Base-by-base conservation (phyloP, 1,140 invertebrate genomes). In the Periplaneta americana region DNA sequence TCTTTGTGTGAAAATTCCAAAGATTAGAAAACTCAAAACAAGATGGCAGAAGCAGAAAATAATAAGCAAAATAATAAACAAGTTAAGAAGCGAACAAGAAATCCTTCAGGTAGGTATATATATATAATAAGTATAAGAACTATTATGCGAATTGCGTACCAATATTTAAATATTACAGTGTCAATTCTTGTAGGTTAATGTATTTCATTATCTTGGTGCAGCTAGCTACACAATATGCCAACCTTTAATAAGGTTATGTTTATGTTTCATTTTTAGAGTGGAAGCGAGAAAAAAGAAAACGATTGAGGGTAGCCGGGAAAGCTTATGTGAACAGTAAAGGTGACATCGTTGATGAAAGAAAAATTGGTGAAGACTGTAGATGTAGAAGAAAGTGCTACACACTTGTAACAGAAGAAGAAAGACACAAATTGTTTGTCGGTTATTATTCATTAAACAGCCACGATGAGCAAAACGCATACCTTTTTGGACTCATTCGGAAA, bases 391-490 rank as follows among this genome's bases (percentile, higher is more conserved):
- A 87, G 85, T 91, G 90, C 84, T 90, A 88, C 83, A 85, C 87
- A 84, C 90, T 87, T 85, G 88, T 91, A 13, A 89, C 89, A 11
- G 88, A 90, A 84, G 88, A 90, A 75, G 84, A 90, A n/a, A 85
- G 90, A 77, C 81, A 88, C 15, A 89, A 88, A 84, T 90, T 90
- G 22, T 91, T 91, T 85, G 89, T 90, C 85, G 90, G 90, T 13
- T 91, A 90, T 83, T 91, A 91, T 85, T 89, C 89, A 17, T 88
- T 91, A 86, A 90, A 91, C 85, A 90, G 87, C 32, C 89, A 91
- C 85, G 90, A 91, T 87, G 90, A 91, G 86, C 90, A 91, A 85
- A 91, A 91, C 87, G 89, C 90, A 34, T 91, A 91, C 83, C 87
- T 91, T 48, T 91, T 90, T 87, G 90, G 90, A 22, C 86, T 91